A percentile compares a stretch with the other conserved stretches of the same genome.
Conservation (phyloP, 2,797 vertebrate species). For the Triplophysa yarkandensis region DNA sequence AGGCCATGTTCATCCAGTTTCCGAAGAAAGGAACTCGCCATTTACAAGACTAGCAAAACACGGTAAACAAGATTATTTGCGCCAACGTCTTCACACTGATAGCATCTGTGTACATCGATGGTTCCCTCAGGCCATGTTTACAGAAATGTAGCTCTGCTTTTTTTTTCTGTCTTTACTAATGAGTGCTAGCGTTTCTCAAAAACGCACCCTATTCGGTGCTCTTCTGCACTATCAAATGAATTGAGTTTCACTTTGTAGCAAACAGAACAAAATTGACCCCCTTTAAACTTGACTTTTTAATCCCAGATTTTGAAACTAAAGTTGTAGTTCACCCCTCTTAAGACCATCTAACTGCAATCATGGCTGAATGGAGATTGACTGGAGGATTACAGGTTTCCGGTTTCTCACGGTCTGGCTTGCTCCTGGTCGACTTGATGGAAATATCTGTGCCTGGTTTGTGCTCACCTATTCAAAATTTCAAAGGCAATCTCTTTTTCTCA, state of each 20-base stretch:
- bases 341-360: constrained; percentile 53
- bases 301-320: not conserved
- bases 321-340: constrained; percentile 21
- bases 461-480: constrained; percentile 58
- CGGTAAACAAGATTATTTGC: constrained; percentile 38
- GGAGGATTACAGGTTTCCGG: constrained; percentile 51
- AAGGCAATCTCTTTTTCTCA: not conserved
- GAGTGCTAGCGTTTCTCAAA: constrained; percentile 10
- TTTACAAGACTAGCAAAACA: constrained; percentile 34
- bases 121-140: constrained; percentile 36
- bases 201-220: not conserved
- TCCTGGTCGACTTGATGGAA: constrained; percentile 29
- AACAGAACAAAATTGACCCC: not conserved
- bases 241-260: constrained; percentile 10
- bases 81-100: constrained; percentile 28
- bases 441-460: constrained; percentile 59
- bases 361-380: constrained; percentile 68
- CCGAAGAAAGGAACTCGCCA: constrained; percentile 11
- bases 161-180: constrained; percentile 29
- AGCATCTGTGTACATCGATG: constrained; percentile 23
- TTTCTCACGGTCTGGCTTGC: constrained; percentile 42
- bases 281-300: constrained; percentile 5
- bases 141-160: constrained; percentile 6
- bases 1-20: constrained; percentile 38
- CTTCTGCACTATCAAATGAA: constrained; percentile 1